A percentile compares a stretch with the other conserved stretches of the same genome.
These are phyloP conservation scores for Raja brachyura DNA, from an alignment of 2,113 vertebrate genomes.

Conservation along the genomic window DNA sequence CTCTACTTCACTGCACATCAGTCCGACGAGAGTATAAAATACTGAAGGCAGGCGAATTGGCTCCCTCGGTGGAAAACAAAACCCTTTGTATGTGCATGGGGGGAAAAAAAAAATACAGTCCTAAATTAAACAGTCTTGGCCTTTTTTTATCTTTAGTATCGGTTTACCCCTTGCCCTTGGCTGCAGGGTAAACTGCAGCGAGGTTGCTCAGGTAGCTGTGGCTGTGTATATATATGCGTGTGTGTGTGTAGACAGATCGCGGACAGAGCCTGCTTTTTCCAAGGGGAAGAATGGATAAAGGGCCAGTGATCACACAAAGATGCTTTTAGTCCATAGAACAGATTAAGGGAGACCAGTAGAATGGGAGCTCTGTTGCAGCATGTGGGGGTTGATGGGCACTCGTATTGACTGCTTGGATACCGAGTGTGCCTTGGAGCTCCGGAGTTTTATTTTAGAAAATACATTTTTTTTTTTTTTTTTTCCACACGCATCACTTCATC, in stretches of 20 bases:
- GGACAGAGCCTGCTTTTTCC: slow-evolving; percentile 23
- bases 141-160: not conserved
- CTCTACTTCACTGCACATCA: not conserved
- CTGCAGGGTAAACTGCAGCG: not conserved
- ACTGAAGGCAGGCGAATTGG: not conserved
- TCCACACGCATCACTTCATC: slow-evolving; percentile 32
- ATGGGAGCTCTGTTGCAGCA: slow-evolving; percentile 28
- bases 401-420: slow-evolving; percentile 35
- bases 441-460: slow-evolving; percentile 21
- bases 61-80: not conserved
- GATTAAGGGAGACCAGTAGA: slow-evolving; percentile 32
- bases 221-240: not conserved
- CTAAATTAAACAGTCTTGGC: too few relatives aligned
- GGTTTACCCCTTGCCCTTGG: too few relatives aligned
- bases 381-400: slow-evolving; percentile 35
- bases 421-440: slow-evolving; percentile 28
- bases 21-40: not conserved
- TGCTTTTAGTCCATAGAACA: slow-evolving; percentile 37
- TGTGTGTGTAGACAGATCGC: not conserved
- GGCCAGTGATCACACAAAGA: slow-evolving; percentile 38
- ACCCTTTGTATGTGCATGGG: not conserved
- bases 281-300: slow-evolving; percentile 34
- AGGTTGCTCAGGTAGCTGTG: slow-evolving; percentile 17
- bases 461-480: too few relatives aligned
- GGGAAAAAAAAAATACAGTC: too few relatives aligned